These are phyloP conservation scores for Spheniscus mendiculus DNA, from an alignment of 2,113 vertebrate genomes.

Conservation along the genomic window DNA sequence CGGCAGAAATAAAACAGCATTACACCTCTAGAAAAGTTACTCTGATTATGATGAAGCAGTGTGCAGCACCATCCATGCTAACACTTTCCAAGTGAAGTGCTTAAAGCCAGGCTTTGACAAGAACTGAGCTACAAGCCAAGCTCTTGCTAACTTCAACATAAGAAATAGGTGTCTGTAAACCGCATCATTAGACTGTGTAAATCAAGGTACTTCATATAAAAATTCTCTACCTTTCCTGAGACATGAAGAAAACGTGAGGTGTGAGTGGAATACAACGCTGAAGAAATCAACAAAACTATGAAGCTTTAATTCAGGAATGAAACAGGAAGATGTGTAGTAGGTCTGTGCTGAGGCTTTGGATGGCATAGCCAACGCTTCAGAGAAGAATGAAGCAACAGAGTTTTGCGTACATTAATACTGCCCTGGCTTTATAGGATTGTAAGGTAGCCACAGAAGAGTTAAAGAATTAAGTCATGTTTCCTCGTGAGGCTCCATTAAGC, in stretches of 20 bases:
- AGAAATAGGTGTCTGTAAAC: background rate
- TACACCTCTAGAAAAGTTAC: background rate
- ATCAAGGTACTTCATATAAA: background rate
- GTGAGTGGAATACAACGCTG: background rate
- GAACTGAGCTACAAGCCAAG: background rate
- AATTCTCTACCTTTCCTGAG: background rate
- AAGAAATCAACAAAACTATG: background rate
- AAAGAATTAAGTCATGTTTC: slow-evolving; percentile 39
- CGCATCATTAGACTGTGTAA: background rate
- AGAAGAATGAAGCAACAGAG: background rate
- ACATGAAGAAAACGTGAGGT: background rate
- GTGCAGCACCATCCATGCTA: background rate
- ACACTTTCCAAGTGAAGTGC: background rate
- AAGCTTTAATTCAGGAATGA: background rate
- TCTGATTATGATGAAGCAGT: background rate
- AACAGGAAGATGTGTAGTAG: background rate
- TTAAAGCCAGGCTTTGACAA: background rate
- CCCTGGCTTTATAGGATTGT: background rate
- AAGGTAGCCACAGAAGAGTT: slow-evolving; percentile 1
- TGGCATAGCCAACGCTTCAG: background rate
- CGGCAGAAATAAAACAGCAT: background rate
- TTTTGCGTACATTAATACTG: rapidly evolving
- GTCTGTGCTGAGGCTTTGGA: background rate
- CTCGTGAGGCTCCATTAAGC: slow-evolving; percentile 66
- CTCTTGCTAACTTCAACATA: background rate